phyloP scores from a whole-genome alignment of 2,797 vertebrate genomes.

The Paedocypris micromegethes region DNA sequence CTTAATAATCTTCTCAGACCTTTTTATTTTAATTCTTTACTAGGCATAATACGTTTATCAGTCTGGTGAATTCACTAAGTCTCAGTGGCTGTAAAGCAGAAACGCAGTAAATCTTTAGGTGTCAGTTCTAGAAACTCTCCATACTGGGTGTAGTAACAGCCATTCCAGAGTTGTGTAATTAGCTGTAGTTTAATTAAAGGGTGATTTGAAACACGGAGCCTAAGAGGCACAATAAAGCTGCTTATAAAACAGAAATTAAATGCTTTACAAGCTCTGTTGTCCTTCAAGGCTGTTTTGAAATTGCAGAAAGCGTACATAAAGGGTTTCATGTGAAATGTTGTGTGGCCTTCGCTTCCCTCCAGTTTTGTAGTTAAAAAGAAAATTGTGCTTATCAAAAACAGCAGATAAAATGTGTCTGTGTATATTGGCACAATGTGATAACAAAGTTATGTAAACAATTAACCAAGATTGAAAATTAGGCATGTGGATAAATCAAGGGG shows the following conservation, averaged over 20 bases:
- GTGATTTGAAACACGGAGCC: constrained; percentile 54
- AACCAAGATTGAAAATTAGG: constrained; percentile 15
- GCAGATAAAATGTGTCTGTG: constrained; percentile 13
- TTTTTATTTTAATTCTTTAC: constrained; percentile 18
- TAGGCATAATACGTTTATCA: constrained; percentile 26
- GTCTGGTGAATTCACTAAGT: constrained; percentile 21
- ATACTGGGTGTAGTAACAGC: constrained; percentile 46
- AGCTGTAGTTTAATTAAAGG: constrained; percentile 68
- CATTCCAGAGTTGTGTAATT: constrained; percentile 64
- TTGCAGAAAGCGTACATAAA: constrained; percentile 43
- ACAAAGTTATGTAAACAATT: constrained; percentile 14
- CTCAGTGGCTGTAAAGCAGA: constrained; percentile 47
- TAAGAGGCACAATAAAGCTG: constrained; percentile 65
- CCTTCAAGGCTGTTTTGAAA: constrained; percentile 53
- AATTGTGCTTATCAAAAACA: constrained; percentile 48
- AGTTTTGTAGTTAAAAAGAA: constrained; percentile 42
- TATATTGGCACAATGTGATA: constrained; percentile 4
- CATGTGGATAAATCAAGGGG: constrained; percentile 16
- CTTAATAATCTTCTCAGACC: too few species aligned
- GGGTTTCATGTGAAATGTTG: constrained; percentile 44
- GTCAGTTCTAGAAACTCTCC: constrained; percentile 58
- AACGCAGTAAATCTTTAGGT: constrained; percentile 53
- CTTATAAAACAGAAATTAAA: constrained; percentile 67
- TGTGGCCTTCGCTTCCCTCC: constrained; percentile 43
- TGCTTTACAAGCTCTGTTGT: constrained; percentile 60